Evolutionary conservation across 2,113 vertebrate species (phyloP).

Genomic region (Pao palembangensis): DNA sequence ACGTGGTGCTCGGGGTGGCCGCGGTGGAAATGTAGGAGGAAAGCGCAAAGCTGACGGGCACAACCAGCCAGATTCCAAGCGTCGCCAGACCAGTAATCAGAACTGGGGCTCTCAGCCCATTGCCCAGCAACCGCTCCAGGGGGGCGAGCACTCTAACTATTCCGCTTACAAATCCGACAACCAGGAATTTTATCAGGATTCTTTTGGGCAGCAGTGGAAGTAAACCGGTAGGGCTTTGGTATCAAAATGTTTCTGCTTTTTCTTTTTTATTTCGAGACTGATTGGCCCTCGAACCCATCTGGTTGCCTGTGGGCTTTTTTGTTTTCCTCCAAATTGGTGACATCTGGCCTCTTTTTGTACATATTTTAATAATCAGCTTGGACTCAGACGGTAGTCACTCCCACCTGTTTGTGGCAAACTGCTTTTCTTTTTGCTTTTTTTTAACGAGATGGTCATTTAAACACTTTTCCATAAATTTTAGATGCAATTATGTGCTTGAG

Average conservation of each 20-base stretch:
- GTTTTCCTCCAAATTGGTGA: constrained; percentile 80
- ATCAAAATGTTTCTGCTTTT: constrained; percentile 65
- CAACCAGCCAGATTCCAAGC: constrained; percentile 99
- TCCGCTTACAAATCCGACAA: constrained; percentile 97
- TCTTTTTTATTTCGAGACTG: constrained; percentile 82
- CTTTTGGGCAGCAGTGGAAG: constrained; percentile 99
- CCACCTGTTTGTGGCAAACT: constrained; percentile 92
- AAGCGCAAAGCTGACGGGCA: constrained; percentile 99
- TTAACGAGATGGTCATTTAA: constrained; percentile 49
- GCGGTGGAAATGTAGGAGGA: constrained; percentile 99
- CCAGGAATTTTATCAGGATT: constrained; percentile 99
- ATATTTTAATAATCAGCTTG: constrained; percentile 97
- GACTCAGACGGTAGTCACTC: constrained; percentile 86
- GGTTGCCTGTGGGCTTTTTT: constrained; percentile 74
- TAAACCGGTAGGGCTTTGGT: constrained; percentile 87
- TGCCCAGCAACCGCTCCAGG: constrained; percentile 99
- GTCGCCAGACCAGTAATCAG: constrained; percentile 99
- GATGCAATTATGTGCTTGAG: constrained; percentile 84
- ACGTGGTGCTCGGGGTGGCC: constrained; percentile 98
- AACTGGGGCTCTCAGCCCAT: constrained; percentile 99
- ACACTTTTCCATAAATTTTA: constrained; percentile 79
- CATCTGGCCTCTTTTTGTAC: constrained; percentile 92
- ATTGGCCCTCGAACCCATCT: constrained; percentile 84
- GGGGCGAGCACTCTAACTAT: constrained; percentile 98
- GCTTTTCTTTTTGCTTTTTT: constrained; percentile 80